These are phyloP conservation scores for Gallirallus australis DNA, from an alignment of 2,797 vertebrate genomes.

Conservation along the genomic window DNA sequence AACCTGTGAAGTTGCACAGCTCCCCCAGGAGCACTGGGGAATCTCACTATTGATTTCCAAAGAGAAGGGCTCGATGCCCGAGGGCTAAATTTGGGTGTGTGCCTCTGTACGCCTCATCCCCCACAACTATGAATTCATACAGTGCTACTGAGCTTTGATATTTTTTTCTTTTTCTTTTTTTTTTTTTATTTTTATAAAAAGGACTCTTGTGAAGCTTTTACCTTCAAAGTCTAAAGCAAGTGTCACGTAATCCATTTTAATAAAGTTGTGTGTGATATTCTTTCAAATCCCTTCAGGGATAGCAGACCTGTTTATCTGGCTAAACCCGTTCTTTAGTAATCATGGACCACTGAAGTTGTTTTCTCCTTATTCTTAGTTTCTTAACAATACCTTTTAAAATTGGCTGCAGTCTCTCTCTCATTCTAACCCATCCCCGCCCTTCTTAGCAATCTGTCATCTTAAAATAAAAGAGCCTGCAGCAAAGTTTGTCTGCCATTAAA, in stretches of 20 bases:
- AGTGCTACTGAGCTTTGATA: neutral
- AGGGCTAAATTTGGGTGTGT: neutral
- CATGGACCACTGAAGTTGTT: slow-evolving; percentile 81
- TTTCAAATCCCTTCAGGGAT: slow-evolving; percentile 80
- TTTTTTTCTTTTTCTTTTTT: neutral
- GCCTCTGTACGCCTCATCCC: neutral
- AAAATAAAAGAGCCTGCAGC: slow-evolving; percentile 75
- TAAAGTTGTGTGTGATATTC: slow-evolving; percentile 85
- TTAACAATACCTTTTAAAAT: slow-evolving; percentile 85
- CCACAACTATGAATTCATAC: neutral
- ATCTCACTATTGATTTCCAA: neutral
- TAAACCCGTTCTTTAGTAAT: slow-evolving; percentile 86
- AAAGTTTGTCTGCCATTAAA: slow-evolving; percentile 75
- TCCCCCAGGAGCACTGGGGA: neutral
- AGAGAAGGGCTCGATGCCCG: neutral
- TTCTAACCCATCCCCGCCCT: slow-evolving; percentile 58
- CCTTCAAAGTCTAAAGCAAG: slow-evolving; percentile 76
- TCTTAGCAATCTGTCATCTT: slow-evolving; percentile 77
- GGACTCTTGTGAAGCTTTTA: slow-evolving; percentile 25
- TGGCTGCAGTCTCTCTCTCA: slow-evolving; percentile 68
- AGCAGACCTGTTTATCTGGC: slow-evolving; percentile 82
- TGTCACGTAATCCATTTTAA: slow-evolving; percentile 80
- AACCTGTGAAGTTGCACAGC: neutral
- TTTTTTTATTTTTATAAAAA: neutral
- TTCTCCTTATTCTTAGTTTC: slow-evolving; percentile 83